Conservation (phyloP, 2,888 invertebrate species). For the Trypoxylon attenuatum region DNA sequence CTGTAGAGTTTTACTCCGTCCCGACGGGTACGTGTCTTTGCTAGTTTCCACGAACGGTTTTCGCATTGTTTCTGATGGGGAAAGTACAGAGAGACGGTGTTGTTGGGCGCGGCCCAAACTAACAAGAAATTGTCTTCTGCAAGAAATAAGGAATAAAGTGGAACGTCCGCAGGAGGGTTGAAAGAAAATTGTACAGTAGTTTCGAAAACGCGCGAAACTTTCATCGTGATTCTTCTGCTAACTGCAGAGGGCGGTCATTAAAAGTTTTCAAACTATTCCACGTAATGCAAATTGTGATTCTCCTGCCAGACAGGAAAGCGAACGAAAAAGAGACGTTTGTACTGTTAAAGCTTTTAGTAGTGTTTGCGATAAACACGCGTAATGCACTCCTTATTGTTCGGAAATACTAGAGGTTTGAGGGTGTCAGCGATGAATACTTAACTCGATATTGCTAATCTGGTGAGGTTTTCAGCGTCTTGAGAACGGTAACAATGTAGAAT, state of each 20-base stretch:
- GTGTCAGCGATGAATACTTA: too few relatives aligned
- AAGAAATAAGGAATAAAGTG: conserved; percentile 1
- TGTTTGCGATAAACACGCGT: conserved; percentile 16
- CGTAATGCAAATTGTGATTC: conserved; percentile 34
- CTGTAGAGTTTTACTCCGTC: neutral
- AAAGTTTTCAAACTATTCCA: conserved; percentile 35
- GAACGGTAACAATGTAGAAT: too few relatives aligned
- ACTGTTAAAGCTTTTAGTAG: conserved; percentile 1
- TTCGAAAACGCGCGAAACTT: conserved; percentile 26
- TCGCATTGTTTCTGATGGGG: too few relatives aligned
- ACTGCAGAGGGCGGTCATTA: conserved; percentile 31
- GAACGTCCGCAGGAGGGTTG: neutral
- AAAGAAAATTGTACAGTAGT: conserved; percentile 29
- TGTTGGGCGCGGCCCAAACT: too few relatives aligned
- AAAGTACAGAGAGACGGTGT: too few relatives aligned
- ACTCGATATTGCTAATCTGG: too few relatives aligned
- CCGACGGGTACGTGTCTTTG: too few relatives aligned
- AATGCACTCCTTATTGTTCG: conserved; percentile 19
- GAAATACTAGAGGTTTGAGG: too few relatives aligned
- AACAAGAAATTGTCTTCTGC: too few relatives aligned
- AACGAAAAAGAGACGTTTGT: neutral
- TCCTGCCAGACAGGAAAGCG: conserved; percentile 11
- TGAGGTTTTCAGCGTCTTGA: too few relatives aligned
- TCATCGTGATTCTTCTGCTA: conserved; percentile 4
- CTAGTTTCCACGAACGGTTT: too few relatives aligned